phyloP scores from a whole-genome alignment of 2,888 invertebrate genomes.

The Athalia rosae region DNA sequence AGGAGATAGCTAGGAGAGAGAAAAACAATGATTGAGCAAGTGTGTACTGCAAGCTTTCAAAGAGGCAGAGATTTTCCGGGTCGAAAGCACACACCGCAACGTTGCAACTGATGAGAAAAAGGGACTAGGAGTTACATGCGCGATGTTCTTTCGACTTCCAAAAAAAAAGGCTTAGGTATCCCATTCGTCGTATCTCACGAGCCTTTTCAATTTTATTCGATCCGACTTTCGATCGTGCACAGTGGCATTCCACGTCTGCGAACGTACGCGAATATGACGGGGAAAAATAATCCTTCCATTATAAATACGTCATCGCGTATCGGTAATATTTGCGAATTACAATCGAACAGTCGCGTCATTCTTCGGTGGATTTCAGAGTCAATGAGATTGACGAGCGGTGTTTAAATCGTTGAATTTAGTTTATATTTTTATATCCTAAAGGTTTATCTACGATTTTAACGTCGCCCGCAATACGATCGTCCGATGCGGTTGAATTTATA shows the following conservation, averaged over 20 bases:
- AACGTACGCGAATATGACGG: neutral
- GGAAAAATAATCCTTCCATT: neutral
- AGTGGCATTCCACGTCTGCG: too few species aligned
- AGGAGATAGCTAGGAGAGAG: conserved; percentile 46
- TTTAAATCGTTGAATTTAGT: neutral
- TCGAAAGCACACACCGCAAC: too few species aligned
- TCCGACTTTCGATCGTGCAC: too few species aligned
- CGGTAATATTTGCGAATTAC: neutral
- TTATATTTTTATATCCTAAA: too few species aligned
- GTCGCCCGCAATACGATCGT: neutral
- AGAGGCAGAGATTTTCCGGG: too few species aligned
- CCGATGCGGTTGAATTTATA: conserved; percentile 9
- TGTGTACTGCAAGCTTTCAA: neutral
- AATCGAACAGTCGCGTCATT: neutral
- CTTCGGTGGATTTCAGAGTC: neutral
- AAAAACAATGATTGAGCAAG: conserved; percentile 49
- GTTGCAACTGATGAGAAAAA: too few species aligned
- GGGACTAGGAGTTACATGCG: too few species aligned
- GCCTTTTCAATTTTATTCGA: too few species aligned
- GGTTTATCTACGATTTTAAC: conserved; percentile 8
- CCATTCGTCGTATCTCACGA: too few species aligned
- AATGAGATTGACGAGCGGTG: neutral
- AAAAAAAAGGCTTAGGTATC: too few species aligned
- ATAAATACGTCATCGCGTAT: neutral
- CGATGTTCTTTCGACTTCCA: too few species aligned